phyloP scores from a whole-genome alignment of 2,888 invertebrate genomes.

The Tuta absoluta region DNA sequence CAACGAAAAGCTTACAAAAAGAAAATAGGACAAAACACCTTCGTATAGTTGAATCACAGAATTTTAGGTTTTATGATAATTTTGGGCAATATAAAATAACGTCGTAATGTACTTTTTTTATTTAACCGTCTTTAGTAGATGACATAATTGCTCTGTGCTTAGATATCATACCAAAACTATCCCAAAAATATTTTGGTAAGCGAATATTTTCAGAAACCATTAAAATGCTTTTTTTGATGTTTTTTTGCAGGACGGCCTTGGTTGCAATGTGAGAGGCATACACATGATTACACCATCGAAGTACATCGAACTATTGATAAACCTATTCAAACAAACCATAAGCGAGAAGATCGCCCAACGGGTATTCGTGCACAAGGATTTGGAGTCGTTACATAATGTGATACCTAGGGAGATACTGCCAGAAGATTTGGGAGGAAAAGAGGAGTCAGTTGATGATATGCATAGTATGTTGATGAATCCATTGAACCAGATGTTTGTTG shows the following conservation, averaged over 20 bases:
- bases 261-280: conserved; percentile 41
- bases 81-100: too few species aligned
- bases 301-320: conserved; percentile 40
- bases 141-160: too few species aligned
- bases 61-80: too few species aligned
- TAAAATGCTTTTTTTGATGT: too few species aligned
- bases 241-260: conserved; percentile 44
- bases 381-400: conserved; percentile 41
- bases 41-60: too few species aligned
- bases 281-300: conserved; percentile 46
- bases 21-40: too few species aligned
- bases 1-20: too few species aligned
- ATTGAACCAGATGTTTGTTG: neutral
- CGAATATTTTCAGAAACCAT: too few species aligned
- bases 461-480: conserved; percentile 38
- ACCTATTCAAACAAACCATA: conserved; percentile 42
- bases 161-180: too few species aligned
- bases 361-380: conserved; percentile 38
- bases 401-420: conserved; percentile 45
- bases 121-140: too few species aligned
- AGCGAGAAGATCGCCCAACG: conserved; percentile 43
- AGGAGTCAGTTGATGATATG: conserved; percentile 38
- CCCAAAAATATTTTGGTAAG: too few species aligned
- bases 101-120: too few species aligned
- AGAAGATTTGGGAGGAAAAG: conserved; percentile 45